Evolutionary conservation across 2,888 invertebrate genomes (phyloP), one percentile per base, ranked within the genome.

Genomic region (Argynnis bischoffii): DNA sequence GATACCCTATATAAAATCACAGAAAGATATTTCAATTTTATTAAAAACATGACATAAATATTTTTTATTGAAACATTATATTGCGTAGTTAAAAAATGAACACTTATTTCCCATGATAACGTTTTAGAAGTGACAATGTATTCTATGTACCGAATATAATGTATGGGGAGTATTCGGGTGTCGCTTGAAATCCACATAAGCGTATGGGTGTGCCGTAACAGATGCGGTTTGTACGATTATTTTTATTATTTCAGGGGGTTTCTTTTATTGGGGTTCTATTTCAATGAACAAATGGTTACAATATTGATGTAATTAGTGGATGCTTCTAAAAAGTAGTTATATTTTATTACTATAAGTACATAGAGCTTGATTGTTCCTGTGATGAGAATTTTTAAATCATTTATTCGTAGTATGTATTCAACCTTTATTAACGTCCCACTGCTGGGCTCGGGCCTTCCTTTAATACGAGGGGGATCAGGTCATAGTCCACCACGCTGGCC

Each of bases 161-260:
- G 55, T 55, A 60, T 50, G 66, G 66, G 66, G 66, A 59, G 66
- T 55, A 18, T 61, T 18, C 60, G 60, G 66, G 60, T 60, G 60
- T 66, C 54, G 64, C 41, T 53, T 51, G 15, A 65, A 47, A 48
- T 50, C n/a, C 46, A 56, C 66, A 61, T 83, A 85, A 88, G 75
- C 77, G 80, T 67, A 80, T 86, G 89, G 89, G 89, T 77, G 89
- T 86, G 87, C 86, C 85, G 81, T 78, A 85, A 87, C 88, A 87
- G 86, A 88, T 88, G 84, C 77, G 82, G 67, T 70, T 74, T 72
- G 68, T 69, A 55, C 54, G 16, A 57, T 66, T 51, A 69, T 63
- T 69, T 64, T 69, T 69, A 69, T 67, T 67, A 67, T 64, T 67
- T 56, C 18, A 18, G 21, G 48, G 46, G 41, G 55, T 53, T 59